Conservation (phyloP, 2,888 invertebrate species). For the Ophraella communa region DNA sequence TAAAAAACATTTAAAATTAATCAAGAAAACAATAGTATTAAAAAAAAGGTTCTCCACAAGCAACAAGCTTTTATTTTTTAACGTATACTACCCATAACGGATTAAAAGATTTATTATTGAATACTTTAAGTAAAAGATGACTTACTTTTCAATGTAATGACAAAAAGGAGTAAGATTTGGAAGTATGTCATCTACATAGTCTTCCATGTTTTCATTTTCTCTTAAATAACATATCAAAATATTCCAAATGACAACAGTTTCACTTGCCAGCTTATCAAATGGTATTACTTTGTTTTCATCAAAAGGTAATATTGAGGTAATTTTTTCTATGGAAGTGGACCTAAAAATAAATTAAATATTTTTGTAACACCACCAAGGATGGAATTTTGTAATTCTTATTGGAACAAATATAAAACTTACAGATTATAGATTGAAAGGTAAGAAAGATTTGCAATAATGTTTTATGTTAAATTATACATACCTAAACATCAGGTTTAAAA, state of each 20-base stretch:
- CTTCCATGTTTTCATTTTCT: conserved; percentile 55
- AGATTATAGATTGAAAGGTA: too few relatives aligned
- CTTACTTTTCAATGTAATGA: conserved; percentile 62
- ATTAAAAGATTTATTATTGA: too few relatives aligned
- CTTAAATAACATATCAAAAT: conserved; percentile 61
- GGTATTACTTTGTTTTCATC: conserved; percentile 58
- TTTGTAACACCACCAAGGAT: neutral
- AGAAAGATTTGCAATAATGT: too few relatives aligned
- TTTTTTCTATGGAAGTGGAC: conserved; percentile 49
- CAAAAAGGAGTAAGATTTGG: conserved; percentile 66
- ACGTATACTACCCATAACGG: too few relatives aligned
- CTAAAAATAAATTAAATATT: conserved; percentile 45
- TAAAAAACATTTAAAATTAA: neutral
- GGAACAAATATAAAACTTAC: too few relatives aligned
- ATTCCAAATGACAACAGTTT: conserved; percentile 65
- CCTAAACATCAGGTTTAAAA: conserved; percentile 65
- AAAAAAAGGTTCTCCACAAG: conserved; percentile 9
- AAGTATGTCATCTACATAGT: conserved; percentile 61
- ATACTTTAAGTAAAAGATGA: too few relatives aligned
- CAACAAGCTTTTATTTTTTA: too few relatives aligned
- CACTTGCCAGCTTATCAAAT: conserved; percentile 56
- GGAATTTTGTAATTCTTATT: too few relatives aligned
- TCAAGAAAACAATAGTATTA: conserved; percentile 11
- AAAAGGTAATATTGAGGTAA: conserved; percentile 57
- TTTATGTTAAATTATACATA: conserved; percentile 51